These are phyloP conservation scores for Micoletzkya japonica DNA, from an alignment of 2,888 invertebrate genomes.

Conservation along the genomic window DNA sequence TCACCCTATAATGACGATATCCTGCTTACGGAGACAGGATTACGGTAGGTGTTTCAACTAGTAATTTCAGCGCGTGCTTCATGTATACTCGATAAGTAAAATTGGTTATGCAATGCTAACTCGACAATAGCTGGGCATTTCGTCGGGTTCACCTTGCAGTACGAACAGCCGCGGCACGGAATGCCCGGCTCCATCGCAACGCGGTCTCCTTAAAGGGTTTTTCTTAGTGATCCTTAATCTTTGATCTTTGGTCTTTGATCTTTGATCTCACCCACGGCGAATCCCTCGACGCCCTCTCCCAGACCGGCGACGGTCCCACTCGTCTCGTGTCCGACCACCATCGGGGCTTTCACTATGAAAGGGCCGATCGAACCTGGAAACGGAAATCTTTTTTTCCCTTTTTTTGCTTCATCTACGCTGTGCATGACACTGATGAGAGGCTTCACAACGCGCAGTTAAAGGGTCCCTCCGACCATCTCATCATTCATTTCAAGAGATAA, in stretches of 20 bases:
- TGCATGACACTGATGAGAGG: neutral
- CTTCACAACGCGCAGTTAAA: neutral
- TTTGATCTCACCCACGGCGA: slow-evolving; percentile 30
- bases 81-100: too few species aligned
- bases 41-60: too few species aligned
- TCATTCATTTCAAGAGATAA: too few species aligned
- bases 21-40: too few species aligned
- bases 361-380: slow-evolving; percentile 25
- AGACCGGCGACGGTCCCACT: slow-evolving; percentile 73
- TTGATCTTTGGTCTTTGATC: neutral
- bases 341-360: slow-evolving; percentile 72
- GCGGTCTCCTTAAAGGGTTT: slow-evolving; percentile 51
- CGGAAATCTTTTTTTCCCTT: too few species aligned
- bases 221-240: neutral
- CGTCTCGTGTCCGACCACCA: slow-evolving; percentile 94
- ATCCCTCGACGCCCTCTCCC: slow-evolving; percentile 69
- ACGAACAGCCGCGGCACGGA: slow-evolving; percentile 78
- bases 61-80: too few species aligned
- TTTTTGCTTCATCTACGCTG: too few species aligned
- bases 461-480: too few species aligned
- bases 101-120: too few species aligned
- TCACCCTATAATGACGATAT: too few species aligned
- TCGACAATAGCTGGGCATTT: neutral
- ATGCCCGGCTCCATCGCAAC: slow-evolving; percentile 75
- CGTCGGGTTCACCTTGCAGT: slow-evolving; percentile 76